phyloP scores from a whole-genome alignment of 2,888 invertebrate species.

The Ischnus inquisitorius region DNA sequence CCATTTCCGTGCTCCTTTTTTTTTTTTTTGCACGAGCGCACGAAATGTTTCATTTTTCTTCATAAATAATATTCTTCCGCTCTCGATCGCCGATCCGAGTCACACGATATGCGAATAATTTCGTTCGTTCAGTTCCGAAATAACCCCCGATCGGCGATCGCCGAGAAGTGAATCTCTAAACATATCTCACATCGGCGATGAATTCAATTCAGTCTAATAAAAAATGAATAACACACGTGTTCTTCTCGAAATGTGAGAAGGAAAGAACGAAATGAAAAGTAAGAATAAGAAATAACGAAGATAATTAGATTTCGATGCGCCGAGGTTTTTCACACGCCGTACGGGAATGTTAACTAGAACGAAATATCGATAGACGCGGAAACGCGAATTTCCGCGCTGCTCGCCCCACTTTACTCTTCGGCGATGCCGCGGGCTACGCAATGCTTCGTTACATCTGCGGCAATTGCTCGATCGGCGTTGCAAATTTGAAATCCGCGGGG shows the following conservation, averaged over 20 bases:
- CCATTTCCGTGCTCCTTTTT: not conserved
- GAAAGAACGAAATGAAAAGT: constrained; percentile 3
- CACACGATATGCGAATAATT: not conserved
- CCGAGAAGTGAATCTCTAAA: constrained; percentile 9
- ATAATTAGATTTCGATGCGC: constrained; percentile 24
- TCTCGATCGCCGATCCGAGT: not conserved
- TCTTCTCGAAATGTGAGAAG: not conserved
- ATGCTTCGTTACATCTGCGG: constrained; percentile 90
- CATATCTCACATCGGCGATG: not conserved
- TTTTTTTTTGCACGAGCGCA: constrained; percentile 6
- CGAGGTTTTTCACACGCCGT: constrained; percentile 43
- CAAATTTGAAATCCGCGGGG: constrained; percentile 98
- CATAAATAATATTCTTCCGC: not conserved
- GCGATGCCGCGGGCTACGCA: not conserved
- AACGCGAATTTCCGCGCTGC: not conserved
- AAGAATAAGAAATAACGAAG: constrained; percentile 23
- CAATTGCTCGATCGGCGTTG: constrained; percentile 96
- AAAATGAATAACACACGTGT: constrained; percentile 10
- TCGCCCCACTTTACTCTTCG: not conserved
- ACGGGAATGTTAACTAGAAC: constrained; percentile 60
- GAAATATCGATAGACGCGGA: constrained; percentile 14
- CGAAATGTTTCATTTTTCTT: not conserved
- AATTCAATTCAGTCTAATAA: constrained; percentile 40
- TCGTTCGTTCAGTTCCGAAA: constrained; percentile 2
- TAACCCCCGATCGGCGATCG: not conserved